Conservation (phyloP, 1,140 invertebrate species). For the Luehdorfia chinensis region DNA sequence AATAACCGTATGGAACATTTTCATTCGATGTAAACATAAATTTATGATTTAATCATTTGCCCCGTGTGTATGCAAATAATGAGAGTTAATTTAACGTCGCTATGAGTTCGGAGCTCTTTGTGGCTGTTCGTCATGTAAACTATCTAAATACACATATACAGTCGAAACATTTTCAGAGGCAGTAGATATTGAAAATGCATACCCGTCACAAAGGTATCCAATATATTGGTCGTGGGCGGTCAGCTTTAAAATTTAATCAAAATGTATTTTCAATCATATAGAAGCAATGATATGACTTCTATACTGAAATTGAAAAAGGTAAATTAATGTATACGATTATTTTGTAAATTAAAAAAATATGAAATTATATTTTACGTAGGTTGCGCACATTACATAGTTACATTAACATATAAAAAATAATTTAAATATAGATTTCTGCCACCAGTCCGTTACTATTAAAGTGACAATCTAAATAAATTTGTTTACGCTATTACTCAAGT, state of each 20-base stretch:
- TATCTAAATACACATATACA: background rate
- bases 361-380: too few relatives aligned
- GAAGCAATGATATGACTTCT: too few relatives aligned
- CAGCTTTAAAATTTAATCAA: background rate
- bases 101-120: background rate
- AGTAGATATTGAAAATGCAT: background rate
- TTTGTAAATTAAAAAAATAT: too few relatives aligned
- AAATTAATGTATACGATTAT: too few relatives aligned
- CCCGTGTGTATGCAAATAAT: conserved; percentile 12
- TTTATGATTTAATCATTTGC: conserved; percentile 18
- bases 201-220: background rate
- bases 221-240: background rate
- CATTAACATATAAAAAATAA: too few relatives aligned
- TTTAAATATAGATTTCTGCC: too few relatives aligned
- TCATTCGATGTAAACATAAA: conserved; percentile 18
- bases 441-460: too few relatives aligned
- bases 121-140: background rate
- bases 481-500: too few relatives aligned
- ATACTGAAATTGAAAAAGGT: too few relatives aligned
- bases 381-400: too few relatives aligned
- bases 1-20: conserved; percentile 16
- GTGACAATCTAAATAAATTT: too few relatives aligned
- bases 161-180: background rate
- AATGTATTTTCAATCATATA: too few relatives aligned
- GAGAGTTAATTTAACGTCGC: conserved; percentile 6